Evolutionary conservation across 2,797 vertebrate species (phyloP).

Genomic region (Xiphorhynchus erythropygius): DNA sequence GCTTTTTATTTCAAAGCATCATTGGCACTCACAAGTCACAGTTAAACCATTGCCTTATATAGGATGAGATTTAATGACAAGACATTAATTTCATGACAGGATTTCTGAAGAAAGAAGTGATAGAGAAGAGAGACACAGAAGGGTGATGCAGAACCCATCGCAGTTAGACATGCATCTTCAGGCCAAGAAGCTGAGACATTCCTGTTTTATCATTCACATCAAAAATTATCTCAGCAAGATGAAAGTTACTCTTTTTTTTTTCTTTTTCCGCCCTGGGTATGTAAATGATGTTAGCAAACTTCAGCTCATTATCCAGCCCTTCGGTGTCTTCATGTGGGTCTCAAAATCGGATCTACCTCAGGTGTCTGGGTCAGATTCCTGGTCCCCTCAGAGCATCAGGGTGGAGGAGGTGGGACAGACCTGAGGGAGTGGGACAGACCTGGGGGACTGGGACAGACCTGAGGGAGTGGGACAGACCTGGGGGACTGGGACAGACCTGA

Average conservation of each 20-base stretch:
- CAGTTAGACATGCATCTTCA: background rate
- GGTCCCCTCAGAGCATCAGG: accelerated
- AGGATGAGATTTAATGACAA: background rate
- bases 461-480: too few species aligned
- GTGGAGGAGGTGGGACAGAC: background rate
- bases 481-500: background rate
- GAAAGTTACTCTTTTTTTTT: background rate
- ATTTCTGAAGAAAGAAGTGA: background rate
- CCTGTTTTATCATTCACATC: background rate
- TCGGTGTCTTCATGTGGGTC: background rate
- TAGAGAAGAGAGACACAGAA: background rate
- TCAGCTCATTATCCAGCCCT: background rate
- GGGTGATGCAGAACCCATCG: background rate
- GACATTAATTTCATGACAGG: background rate
- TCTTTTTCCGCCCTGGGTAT: background rate
- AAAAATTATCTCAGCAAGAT: background rate
- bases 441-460: too few species aligned
- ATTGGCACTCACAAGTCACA: background rate
- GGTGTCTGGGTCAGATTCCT: accelerated
- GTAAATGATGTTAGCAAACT: background rate
- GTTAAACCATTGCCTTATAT: background rate
- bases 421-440: background rate
- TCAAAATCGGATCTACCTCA: background rate
- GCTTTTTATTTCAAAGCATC: background rate
- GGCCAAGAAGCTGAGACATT: background rate